A percentile compares a stretch with the other conserved stretches of the same genome.
Conservation (phyloP, 2,797 vertebrate species). For the Craterocephalus amniculus region DNA sequence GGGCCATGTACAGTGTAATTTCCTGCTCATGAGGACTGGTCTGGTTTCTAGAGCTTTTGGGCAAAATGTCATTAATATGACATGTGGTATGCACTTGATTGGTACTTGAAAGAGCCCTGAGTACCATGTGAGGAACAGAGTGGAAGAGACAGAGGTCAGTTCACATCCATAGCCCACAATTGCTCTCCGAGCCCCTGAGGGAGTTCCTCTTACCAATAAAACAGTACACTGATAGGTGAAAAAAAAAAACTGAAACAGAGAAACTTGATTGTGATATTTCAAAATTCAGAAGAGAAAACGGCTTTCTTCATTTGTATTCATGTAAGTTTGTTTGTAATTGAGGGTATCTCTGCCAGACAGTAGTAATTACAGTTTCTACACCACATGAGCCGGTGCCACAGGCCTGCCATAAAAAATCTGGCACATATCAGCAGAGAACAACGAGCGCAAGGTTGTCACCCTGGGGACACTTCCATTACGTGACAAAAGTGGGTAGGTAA, state of each 20-base stretch:
- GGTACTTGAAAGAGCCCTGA: not conserved
- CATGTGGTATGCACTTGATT: not conserved
- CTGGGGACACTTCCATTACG: constrained; percentile 76
- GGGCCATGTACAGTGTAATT: not conserved
- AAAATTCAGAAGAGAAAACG: constrained; percentile 37
- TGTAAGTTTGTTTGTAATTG: constrained; percentile 71
- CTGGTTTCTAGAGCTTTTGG: not conserved
- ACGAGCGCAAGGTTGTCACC: constrained; percentile 75
- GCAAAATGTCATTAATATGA: not conserved
- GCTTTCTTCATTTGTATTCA: constrained; percentile 58
- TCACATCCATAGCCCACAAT: not conserved
- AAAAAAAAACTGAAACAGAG: not conserved
- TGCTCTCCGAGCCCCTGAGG: not conserved
- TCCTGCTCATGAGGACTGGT: not conserved
- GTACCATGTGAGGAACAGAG: not conserved
- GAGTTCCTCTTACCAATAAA: not conserved
- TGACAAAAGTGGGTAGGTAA: constrained; percentile 82
- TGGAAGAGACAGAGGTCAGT: not conserved
- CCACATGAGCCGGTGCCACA: constrained; percentile 45
- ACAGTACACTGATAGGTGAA: not conserved
- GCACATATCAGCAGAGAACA: constrained; percentile 73
- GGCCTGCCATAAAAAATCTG: constrained; percentile 69
- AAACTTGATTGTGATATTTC: constrained; percentile 27
- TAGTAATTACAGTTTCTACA: constrained; percentile 75
- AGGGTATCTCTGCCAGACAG: constrained; percentile 71